Evolutionary conservation across 2,888 invertebrate genomes (phyloP).

Genomic region (Panopea generosa): DNA sequence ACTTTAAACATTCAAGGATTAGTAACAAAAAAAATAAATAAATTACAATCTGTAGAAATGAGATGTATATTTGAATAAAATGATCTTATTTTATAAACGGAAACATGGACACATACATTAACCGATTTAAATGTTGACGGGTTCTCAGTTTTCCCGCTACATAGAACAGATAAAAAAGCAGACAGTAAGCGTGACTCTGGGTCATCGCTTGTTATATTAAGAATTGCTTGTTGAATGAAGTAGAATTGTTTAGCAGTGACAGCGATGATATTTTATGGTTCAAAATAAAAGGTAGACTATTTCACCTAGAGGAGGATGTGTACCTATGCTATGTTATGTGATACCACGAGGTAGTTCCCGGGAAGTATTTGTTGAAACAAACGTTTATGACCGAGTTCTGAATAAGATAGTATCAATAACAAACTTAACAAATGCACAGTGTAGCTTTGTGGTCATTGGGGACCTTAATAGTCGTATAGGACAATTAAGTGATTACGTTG

Average conservation of each 20-base stretch:
- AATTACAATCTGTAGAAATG: neutral
- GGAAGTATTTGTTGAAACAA: neutral
- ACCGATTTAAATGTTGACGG: neutral
- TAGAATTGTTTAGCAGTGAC: no score
- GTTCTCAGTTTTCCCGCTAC: neutral
- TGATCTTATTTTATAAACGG: conserved; percentile 9
- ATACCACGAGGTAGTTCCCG: neutral
- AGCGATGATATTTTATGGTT: conserved; percentile 1
- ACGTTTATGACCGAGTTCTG: conserved; percentile 6
- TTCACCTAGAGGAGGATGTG: neutral
- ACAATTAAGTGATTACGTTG: conserved; percentile 4
- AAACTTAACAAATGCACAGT: neutral
- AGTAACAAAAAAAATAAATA: conserved; percentile 11
- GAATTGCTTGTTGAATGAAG: neutral
- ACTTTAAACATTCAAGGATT: conserved; percentile 11
- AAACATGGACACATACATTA: conserved; percentile 7
- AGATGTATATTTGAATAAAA: neutral
- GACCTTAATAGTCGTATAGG: conserved; percentile 14
- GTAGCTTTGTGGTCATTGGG: conserved; percentile 1
- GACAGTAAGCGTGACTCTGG: conserved; percentile 1
- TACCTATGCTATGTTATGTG: conserved; percentile 10
- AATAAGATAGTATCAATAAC: neutral
- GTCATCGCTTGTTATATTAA: neutral
- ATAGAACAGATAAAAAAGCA: neutral
- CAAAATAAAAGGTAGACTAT: neutral